phyloP scores from a whole-genome alignment of 2,797 vertebrate species.

The Heterohyrax brucei region DNA sequence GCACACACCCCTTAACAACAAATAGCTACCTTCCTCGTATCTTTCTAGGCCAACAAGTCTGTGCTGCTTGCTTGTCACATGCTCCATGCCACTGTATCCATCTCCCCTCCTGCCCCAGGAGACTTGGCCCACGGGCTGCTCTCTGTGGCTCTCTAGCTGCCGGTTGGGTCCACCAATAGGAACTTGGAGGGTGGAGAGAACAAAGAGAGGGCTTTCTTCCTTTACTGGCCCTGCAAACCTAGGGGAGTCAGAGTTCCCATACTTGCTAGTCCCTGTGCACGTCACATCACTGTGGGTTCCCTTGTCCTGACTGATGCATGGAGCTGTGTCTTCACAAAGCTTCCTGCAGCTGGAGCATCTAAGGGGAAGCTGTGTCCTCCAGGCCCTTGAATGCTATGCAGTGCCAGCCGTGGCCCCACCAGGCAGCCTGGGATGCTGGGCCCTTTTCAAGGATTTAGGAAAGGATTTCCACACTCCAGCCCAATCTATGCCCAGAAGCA shows the following conservation, averaged over 20 bases:
- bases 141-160: neutral
- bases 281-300: rapidly evolving
- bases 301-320: neutral
- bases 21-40: neutral
- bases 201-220: neutral
- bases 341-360: neutral
- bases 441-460: neutral
- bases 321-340: neutral
- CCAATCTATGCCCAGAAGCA: neutral
- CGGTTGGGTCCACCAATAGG: neutral
- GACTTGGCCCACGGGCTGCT: rapidly evolving
- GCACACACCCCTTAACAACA: neutral
- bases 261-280: neutral
- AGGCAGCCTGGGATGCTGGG: neutral
- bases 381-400: neutral
- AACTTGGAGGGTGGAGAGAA: neutral
- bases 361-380: neutral
- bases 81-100: neutral
- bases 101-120: neutral
- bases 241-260: neutral
- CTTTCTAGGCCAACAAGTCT: neutral
- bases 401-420: neutral
- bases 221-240: neutral
- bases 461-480: neutral
- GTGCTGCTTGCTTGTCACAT: neutral